These are phyloP conservation scores for Elephas maximus DNA, from an alignment of 2,113 vertebrate genomes.

Conservation along the genomic window DNA sequence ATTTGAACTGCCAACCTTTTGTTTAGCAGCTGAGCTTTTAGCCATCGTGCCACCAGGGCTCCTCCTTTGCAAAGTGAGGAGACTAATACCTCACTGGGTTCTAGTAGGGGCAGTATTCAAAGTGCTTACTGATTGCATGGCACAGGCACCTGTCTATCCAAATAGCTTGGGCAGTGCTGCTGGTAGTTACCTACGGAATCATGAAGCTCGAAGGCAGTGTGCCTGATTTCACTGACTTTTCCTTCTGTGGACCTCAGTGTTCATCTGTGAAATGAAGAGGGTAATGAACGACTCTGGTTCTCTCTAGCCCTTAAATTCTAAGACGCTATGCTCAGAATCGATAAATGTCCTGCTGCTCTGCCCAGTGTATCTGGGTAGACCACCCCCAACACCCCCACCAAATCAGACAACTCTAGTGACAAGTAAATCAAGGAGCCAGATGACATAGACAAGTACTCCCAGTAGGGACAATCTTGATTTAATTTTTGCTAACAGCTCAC, in stretches of 20 bases:
- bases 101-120: background rate
- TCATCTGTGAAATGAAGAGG: rapidly evolving
- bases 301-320: background rate
- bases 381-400: background rate
- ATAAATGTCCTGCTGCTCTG: too few relatives aligned
- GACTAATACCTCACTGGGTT: too few relatives aligned
- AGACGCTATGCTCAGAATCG: too few relatives aligned
- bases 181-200: too few relatives aligned
- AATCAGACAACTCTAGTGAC: background rate
- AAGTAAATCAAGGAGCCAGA: background rate
- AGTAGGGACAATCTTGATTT: too few relatives aligned
- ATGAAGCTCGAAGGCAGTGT: background rate
- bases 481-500: background rate
- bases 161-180: background rate
- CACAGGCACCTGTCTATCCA: background rate
- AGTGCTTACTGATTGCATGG: too few relatives aligned
- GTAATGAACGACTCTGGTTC: background rate
- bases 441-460: background rate
- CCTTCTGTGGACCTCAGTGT: background rate
- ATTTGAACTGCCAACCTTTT: too few relatives aligned
- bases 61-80: too few relatives aligned
- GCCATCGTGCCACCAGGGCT: too few relatives aligned
- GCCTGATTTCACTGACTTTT: rapidly evolving
- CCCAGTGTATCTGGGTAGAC: too few relatives aligned
- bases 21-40: too few relatives aligned